Conservation (phyloP, 2,113 vertebrate genomes). For the Bubo scandiacus region DNA sequence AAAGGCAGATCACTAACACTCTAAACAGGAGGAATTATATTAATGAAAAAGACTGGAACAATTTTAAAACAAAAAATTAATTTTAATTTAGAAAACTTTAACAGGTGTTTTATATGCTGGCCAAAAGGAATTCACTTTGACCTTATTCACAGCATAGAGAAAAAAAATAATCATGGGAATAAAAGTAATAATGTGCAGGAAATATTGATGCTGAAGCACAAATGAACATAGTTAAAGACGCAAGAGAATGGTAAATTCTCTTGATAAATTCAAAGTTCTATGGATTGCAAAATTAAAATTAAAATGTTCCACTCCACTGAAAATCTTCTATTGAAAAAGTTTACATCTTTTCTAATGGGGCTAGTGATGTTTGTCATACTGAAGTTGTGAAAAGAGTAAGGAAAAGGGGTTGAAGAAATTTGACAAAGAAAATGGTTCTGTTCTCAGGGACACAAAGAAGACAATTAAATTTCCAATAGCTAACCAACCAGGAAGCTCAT, state of each 20-base stretch:
- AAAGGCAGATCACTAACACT: neutral
- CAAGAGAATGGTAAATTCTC: neutral
- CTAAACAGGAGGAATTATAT: neutral
- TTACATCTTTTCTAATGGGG: neutral
- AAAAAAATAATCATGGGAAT: neutral
- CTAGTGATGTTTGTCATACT: neutral
- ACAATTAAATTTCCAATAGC: neutral
- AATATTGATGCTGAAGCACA: neutral
- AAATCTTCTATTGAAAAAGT: neutral
- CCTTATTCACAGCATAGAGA: neutral
- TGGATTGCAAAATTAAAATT: constrained; percentile 2
- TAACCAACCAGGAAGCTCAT: neutral
- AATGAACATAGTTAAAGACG: neutral
- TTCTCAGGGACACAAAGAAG: neutral
- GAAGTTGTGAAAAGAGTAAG: neutral
- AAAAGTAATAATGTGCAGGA: neutral
- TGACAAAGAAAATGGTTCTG: neutral
- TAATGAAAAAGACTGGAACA: neutral
- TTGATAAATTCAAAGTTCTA: neutral
- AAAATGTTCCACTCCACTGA: neutral
- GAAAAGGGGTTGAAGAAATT: neutral
- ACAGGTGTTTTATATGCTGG: neutral
- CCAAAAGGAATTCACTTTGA: neutral
- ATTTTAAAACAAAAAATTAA: neutral
- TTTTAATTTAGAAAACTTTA: neutral